These are phyloP conservation scores for Hyla sarda DNA, from an alignment of 2,113 vertebrate species.

Conservation along the genomic window DNA sequence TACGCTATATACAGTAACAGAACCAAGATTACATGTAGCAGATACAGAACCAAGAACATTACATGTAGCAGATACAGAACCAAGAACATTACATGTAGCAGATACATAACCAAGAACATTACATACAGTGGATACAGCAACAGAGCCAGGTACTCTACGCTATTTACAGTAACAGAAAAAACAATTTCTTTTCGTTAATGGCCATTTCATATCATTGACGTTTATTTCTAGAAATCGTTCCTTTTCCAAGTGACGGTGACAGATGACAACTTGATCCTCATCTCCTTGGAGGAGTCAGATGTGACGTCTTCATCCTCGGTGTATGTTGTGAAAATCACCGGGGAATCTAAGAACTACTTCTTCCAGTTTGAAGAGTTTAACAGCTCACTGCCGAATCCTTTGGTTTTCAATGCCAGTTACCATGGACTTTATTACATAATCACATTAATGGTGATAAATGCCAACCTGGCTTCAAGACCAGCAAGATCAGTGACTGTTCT, in stretches of 20 bases:
- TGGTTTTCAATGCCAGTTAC: slow-evolving; percentile 86
- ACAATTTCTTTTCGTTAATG: too few relatives aligned
- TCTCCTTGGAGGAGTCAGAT: slow-evolving; percentile 82
- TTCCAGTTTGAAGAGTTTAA: slow-evolving; percentile 82
- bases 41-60: too few relatives aligned
- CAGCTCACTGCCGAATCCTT: slow-evolving; percentile 74
- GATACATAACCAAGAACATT: too few relatives aligned
- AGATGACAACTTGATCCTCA: slow-evolving; percentile 77
- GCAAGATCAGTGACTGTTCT: slow-evolving; percentile 80
- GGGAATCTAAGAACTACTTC: slow-evolving; percentile 85
- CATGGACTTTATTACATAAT: slow-evolving; percentile 90
- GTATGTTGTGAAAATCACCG: slow-evolving; percentile 87
- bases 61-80: too few relatives aligned
- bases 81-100: too few relatives aligned
- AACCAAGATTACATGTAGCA: too few relatives aligned
- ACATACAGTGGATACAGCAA: too few relatives aligned
- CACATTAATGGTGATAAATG: slow-evolving; percentile 79
- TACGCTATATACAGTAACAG: too few relatives aligned
- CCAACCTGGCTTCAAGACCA: slow-evolving; percentile 80
- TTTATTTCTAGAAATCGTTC: slow-evolving; percentile 68
- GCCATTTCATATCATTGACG: not conserved
- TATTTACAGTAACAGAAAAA: too few relatives aligned
- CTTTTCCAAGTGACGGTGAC: slow-evolving; percentile 80
- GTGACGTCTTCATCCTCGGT: slow-evolving; percentile 76
- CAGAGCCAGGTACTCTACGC: too few relatives aligned